phyloP scores from a whole-genome alignment of 2,888 invertebrate species.

The Agrotis segetum region DNA sequence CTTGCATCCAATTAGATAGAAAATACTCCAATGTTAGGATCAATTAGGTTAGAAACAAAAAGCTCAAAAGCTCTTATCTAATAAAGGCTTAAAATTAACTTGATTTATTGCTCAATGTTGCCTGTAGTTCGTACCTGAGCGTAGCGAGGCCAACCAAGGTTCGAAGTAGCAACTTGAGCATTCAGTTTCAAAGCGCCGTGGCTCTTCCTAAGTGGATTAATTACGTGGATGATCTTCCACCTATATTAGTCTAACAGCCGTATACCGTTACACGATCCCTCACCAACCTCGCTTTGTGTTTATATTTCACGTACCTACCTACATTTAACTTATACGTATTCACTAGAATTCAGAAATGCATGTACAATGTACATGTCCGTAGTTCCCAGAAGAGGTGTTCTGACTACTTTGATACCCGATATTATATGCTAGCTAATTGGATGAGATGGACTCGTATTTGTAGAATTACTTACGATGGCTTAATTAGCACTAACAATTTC shows the following conservation, averaged over 20 bases:
- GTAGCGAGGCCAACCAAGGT: constrained; percentile 64
- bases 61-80: background rate
- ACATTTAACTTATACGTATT: constrained; percentile 9
- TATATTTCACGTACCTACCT: constrained; percentile 27
- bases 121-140: constrained; percentile 13
- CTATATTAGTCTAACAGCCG: constrained; percentile 85
- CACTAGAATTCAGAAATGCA: constrained; percentile 33
- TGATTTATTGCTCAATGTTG: constrained; percentile 32
- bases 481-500: background rate
- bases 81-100: constrained; percentile 40
- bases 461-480: background rate
- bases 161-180: constrained; percentile 68
- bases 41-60: constrained; percentile 11
- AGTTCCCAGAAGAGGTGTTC: constrained; percentile 44
- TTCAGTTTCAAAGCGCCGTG: constrained; percentile 83
- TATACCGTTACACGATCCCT: constrained; percentile 73
- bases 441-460: constrained; percentile 6
- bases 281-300: constrained; percentile 56
- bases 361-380: constrained; percentile 31
- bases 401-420: constrained; percentile 35
- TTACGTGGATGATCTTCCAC: constrained; percentile 86
- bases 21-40: background rate
- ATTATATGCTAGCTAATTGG: constrained; percentile 33
- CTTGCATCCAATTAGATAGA: constrained; percentile 16
- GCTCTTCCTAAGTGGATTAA: constrained; percentile 87